Evolutionary conservation across 2,888 invertebrate genomes (phyloP), one percentile per base, ranked within the genome.

Genomic region (Drosophila conformis): DNA sequence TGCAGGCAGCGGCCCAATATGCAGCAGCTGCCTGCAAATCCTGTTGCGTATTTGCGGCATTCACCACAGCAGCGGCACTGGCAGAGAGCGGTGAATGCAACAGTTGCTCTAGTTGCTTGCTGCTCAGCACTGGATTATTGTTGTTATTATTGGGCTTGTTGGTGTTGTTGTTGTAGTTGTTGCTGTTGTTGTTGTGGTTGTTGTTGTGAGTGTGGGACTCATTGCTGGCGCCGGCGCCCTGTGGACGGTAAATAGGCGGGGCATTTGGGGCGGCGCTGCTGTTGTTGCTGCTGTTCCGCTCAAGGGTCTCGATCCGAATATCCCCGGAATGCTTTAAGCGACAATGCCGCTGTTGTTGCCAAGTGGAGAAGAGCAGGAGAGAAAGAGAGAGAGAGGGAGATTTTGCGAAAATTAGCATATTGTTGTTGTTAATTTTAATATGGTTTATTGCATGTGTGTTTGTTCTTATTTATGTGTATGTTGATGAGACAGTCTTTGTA

Each of bases 251-350:
- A 54, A 92, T 80, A 67, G 93, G 91, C 66, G 88, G 65, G 65
- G 83, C 83, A 57, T 82, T 83, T 48, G 64, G n/a, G 29, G 69
- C 59, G 56, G 46, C 69, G 57, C 42, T 67, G 62, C 82, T 79
- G 65, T 54, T 70, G 59, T 81, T 82, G 70, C 80, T 70, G 70
- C 25, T 25, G 61, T 67, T 82, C 40, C 93, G 92, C 88, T 93
- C 93, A 90, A 93, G 92, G 86, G 94, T 93, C 85, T 95, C 94
- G 78, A 96, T 96, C 92, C 95, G 95, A 87, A 96, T 95, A 85
- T 96, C 95, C 83, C 96, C 96, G 90, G 95, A 95, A 93, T 96
- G 96, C 93, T 96, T 96, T 94, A 96, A 94, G 74, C 96, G 95
- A 93, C 96, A 96, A 90, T 96, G 96, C 91, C 96, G 95, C 96